Base-by-base conservation (phyloP, 1,140 invertebrate species). In the Aphaenogaster rudis region DNA sequence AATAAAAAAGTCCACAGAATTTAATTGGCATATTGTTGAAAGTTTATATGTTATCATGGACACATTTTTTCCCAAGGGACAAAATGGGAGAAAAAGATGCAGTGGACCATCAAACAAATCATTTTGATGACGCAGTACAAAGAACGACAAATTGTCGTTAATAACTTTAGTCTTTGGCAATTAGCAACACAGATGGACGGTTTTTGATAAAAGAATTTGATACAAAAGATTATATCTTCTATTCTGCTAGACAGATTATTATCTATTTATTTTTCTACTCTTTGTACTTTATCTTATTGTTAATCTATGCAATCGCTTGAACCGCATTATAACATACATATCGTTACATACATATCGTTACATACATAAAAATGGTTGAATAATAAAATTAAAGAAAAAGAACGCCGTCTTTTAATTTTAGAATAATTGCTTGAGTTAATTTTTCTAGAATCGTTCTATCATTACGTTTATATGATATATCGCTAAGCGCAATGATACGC, bases 131-230 rank as follows among this genome's bases (percentile, higher is more conserved):
- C 6, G 50, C 21, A 33, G 13, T n/a, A 57, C 50, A 45, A 69
- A 81, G 48, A 81, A 71, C 78, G 9, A 42, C 13, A 71, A 81
- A 81, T 69, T 81, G 8, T 6, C 8, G 33, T 48, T 81, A 33
- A 57, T 45, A 45, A 79, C 45, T 33, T 79, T 66, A 67, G 28
- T 57, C 50, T 71, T 57, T 8, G 66, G n/a, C 5, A 39, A 81
- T 33, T 57, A 72, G 5, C n/a, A 52, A 80, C 42, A 17, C 5
- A 1, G 1, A 57, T 17, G 36, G 13, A 57, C 7, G 45, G 2
- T 72, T 71, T 45, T 71, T 21, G 28, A 39, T 45, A 45, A 45
- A 7, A 45, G 8, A 45, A 45, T 45, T 45, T 45, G 8, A 59
- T 33, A 33, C 33, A 69, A 80, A 80, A 36, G 45, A 42, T 80